A percentile compares a stretch with the other conserved stretches of the same genome.
Evolutionary conservation across 2,888 invertebrate species (phyloP).

Genomic region (Hydrotaea diabolus): DNA sequence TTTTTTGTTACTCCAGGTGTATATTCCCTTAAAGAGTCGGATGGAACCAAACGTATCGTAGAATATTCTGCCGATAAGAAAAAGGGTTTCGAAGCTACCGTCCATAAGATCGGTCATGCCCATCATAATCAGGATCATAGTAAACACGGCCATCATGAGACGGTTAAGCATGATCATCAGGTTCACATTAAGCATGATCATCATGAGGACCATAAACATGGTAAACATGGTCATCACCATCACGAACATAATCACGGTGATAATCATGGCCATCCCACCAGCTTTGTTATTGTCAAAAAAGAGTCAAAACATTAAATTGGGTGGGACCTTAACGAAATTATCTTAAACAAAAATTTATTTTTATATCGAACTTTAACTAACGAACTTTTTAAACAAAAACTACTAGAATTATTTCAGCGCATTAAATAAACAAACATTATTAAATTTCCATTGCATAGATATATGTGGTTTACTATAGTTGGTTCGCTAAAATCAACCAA

Average conservation of each 20-base stretch:
- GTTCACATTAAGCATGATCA: background rate
- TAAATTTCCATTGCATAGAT: no score
- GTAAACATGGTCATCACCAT: background rate
- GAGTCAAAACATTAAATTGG: background rate
- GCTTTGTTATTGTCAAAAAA: background rate
- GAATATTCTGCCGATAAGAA: slow-evolving; percentile 39
- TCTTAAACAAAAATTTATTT: background rate
- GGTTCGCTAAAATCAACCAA: no score
- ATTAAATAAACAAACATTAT: no score
- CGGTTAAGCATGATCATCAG: background rate
- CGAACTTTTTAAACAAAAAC: no score
- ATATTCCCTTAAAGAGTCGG: slow-evolving; percentile 39
- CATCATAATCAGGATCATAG: background rate
- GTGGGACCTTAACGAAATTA: background rate
- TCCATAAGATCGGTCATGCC: slow-evolving; percentile 36
- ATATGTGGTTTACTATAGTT: no score
- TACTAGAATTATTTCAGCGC: no score
- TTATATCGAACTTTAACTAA: no score
- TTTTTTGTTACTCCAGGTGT: slow-evolving; percentile 33
- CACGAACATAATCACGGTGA: background rate
- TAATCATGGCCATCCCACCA: background rate
- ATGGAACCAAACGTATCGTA: slow-evolving; percentile 44
- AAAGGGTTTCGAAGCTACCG: slow-evolving; percentile 33
- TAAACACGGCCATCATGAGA: background rate
- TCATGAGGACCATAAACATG: background rate